phyloP scores from a whole-genome alignment of 2,888 invertebrate species.

The Synanthedon myopaeformis region DNA sequence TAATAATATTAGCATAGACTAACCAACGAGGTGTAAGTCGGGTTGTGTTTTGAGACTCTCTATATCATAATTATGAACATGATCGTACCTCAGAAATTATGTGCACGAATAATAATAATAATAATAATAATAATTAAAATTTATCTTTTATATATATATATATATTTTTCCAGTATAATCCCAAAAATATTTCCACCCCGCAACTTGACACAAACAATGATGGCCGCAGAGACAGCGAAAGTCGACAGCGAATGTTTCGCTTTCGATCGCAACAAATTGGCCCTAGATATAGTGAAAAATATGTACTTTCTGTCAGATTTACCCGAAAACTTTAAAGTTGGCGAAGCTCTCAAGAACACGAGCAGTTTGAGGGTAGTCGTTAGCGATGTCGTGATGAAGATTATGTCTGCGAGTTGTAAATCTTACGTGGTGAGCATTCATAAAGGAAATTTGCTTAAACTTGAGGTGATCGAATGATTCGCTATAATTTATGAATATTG shows the following conservation, averaged over 20 bases:
- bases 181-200: conserved; percentile 36
- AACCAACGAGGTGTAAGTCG: no score
- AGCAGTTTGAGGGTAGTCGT: conserved; percentile 28
- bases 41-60: no score
- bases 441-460: no score
- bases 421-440: conserved; percentile 72
- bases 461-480: no score
- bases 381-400: conserved; percentile 32
- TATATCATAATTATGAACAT: no score
- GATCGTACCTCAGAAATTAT: background rate
- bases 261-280: conserved; percentile 25
- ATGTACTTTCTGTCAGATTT: conserved; percentile 53
- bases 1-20: no score
- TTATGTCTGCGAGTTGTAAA: conserved; percentile 75
- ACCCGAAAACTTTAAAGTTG: conserved; percentile 31
- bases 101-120: no score
- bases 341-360: conserved; percentile 11
- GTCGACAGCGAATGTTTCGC: conserved; percentile 30
- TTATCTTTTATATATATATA: no score
- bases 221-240: conserved; percentile 33
- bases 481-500: no score
- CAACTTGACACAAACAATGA: conserved; percentile 29
- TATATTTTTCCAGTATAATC: conserved; percentile 38
- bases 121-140: no score
- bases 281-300: conserved; percentile 38